Evolutionary conservation across 2,888 invertebrate genomes (phyloP).

Genomic region (Lobophora halterata): DNA sequence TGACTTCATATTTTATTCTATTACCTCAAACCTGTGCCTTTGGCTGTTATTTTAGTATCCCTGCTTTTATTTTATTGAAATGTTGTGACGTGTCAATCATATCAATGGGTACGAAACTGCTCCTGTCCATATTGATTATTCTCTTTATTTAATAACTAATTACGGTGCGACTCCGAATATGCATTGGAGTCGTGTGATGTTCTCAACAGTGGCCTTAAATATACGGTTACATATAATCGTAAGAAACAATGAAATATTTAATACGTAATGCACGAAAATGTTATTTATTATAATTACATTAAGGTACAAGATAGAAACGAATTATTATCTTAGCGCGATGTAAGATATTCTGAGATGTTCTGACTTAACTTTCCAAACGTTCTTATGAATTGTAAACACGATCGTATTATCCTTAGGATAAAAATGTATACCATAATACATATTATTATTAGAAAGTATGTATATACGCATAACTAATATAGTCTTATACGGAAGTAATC

Average conservation of each 20-base stretch:
- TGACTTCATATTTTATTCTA: slow-evolving; percentile 79
- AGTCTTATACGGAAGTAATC: slow-evolving; percentile 78
- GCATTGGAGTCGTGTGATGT: slow-evolving; percentile 59
- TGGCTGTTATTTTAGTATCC: slow-evolving; percentile 73
- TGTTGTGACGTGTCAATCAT: slow-evolving; percentile 67
- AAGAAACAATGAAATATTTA: slow-evolving; percentile 79
- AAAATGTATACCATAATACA: slow-evolving; percentile 77
- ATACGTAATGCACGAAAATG: slow-evolving; percentile 80
- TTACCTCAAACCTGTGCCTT: slow-evolving; percentile 78
- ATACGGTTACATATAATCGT: slow-evolving; percentile 76
- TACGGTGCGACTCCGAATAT: slow-evolving; percentile 68
- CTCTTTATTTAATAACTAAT: slow-evolving; percentile 75
- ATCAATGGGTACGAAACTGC: slow-evolving; percentile 61
- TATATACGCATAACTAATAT: slow-evolving; percentile 78
- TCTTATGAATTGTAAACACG: slow-evolving; percentile 74
- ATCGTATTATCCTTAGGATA: slow-evolving; percentile 79
- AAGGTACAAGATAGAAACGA: slow-evolving; percentile 79
- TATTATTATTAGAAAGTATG: slow-evolving; percentile 77
- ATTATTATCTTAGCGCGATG: slow-evolving; percentile 78
- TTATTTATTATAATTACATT: slow-evolving; percentile 79
- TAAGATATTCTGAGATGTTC: slow-evolving; percentile 77
- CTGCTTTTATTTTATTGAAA: slow-evolving; percentile 77
- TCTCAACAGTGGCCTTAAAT: slow-evolving; percentile 76
- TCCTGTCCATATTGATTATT: slow-evolving; percentile 56
- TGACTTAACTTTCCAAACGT: slow-evolving; percentile 72